phyloP scores from a whole-genome alignment of 2,888 invertebrate genomes.

The Nebria brevicollis region DNA sequence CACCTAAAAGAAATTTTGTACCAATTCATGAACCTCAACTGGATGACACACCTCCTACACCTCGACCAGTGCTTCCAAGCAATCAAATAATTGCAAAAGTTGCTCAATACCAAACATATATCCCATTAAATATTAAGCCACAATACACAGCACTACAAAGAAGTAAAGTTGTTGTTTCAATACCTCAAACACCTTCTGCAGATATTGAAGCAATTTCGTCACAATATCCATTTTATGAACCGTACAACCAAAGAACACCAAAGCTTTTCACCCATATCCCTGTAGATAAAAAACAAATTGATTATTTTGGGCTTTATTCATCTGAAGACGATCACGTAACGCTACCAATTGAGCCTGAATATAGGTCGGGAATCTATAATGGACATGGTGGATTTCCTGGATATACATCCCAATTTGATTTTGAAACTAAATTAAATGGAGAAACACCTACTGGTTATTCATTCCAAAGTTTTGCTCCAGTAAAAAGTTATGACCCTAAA shows the following conservation, averaged over 20 bases:
- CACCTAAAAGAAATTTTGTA: conserved; percentile 25
- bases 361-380: neutral
- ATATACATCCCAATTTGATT: neutral
- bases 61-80: neutral
- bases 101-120: neutral
- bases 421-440: neutral
- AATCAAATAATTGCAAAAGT: conserved; percentile 18
- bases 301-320: neutral
- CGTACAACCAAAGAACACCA: neutral
- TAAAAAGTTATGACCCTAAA: neutral
- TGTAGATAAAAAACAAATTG: neutral
- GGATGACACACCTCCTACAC: neutral
- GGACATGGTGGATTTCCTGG: neutral
- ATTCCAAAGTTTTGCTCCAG: neutral
- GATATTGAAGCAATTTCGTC: neutral
- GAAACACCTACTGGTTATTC: neutral
- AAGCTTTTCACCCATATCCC: conserved; percentile 18
- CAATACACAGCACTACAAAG: neutral
- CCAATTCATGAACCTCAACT: conserved; percentile 31
- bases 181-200: conserved; percentile 7
- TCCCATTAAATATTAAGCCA: neutral
- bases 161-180: neutral
- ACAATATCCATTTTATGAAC: neutral
- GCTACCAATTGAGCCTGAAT: neutral
- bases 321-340: neutral